Evolutionary conservation across 2,797 vertebrate species (phyloP).

Genomic region (Eulemur coronatus): DNA sequence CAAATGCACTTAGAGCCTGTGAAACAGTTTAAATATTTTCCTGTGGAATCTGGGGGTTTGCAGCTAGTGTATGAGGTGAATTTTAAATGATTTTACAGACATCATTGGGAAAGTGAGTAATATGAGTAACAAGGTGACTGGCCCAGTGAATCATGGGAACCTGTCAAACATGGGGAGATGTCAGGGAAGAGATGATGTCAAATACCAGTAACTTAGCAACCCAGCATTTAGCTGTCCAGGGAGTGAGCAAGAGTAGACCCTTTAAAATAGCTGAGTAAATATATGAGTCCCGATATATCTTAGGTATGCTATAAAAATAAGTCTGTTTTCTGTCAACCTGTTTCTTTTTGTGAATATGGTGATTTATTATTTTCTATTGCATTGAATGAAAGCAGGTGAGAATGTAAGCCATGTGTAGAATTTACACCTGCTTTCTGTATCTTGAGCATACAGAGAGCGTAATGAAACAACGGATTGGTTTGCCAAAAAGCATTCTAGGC

Average conservation of each 20-base stretch:
- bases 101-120: constrained; percentile 84
- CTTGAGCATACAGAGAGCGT: constrained; percentile 34
- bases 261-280: constrained; percentile 86
- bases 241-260: constrained; percentile 82
- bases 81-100: constrained; percentile 85
- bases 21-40: constrained; percentile 84
- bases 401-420: constrained; percentile 80
- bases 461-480: constrained; percentile 70
- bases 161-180: constrained; percentile 87
- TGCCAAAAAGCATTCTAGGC: constrained; percentile 59
- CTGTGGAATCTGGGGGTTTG: constrained; percentile 78
- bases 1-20: constrained; percentile 78
- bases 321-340: constrained; percentile 80
- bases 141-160: constrained; percentile 85
- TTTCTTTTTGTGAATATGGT: constrained; percentile 80
- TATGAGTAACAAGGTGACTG: constrained; percentile 85
- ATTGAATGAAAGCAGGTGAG: constrained; percentile 81
- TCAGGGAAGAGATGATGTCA: constrained; percentile 90
- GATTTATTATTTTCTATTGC: constrained; percentile 84
- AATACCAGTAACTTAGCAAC: constrained; percentile 92
- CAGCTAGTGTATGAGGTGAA: constrained; percentile 85
- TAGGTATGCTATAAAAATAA: constrained; percentile 84
- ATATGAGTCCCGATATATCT: constrained; percentile 80
- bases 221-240: constrained; percentile 85
- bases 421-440: constrained; percentile 77